Evolutionary conservation across 2,888 invertebrate species (phyloP).

Genomic region (Lamellibrachia columna): DNA sequence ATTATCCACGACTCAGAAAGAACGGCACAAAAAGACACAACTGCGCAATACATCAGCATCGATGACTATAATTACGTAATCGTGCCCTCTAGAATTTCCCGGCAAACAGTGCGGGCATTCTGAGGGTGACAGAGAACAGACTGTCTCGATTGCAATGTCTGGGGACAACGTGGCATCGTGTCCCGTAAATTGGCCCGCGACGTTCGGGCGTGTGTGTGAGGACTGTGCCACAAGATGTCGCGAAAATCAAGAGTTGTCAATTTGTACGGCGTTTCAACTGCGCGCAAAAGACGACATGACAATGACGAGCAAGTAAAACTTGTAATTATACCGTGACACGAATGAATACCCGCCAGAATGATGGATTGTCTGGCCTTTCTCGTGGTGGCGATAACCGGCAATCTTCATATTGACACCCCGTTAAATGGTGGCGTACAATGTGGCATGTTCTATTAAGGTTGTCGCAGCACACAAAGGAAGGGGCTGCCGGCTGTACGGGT

Average conservation of each 20-base stretch:
- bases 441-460: neutral
- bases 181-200: neutral
- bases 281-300: conserved; percentile 1
- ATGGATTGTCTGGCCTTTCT: conserved; percentile 4
- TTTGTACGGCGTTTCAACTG: neutral
- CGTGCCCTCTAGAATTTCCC: neutral
- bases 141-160: neutral
- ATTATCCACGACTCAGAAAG: neutral
- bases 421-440: conserved; percentile 7
- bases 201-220: neutral
- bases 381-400: conserved; percentile 1
- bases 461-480: neutral
- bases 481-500: neutral
- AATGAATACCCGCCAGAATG: neutral
- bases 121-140: neutral
- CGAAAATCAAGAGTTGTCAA: conserved; percentile 12
- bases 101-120: neutral
- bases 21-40: neutral
- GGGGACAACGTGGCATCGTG: neutral
- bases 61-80: neutral
- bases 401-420: conserved; percentile 12
- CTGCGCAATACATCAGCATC: neutral
- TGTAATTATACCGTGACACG: neutral
- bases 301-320: neutral
- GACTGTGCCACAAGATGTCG: neutral